phyloP scores from a whole-genome alignment of 2,797 vertebrate species.

The Aplochiton taeniatus region DNA sequence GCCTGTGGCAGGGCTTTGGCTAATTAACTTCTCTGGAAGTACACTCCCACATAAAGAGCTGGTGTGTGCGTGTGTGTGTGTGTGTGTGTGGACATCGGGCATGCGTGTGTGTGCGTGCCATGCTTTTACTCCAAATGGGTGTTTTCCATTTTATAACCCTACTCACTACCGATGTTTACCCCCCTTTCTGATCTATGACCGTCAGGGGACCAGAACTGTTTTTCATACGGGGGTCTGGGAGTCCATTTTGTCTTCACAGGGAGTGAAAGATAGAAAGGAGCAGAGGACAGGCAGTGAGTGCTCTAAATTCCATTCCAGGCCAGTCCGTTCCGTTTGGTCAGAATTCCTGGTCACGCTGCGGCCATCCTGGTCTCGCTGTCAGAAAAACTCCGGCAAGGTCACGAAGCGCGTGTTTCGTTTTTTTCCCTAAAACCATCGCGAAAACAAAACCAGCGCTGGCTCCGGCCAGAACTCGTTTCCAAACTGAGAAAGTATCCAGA shows the following conservation, averaged over 20 bases:
- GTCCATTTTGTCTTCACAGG: no score
- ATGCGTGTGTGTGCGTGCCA: constrained; percentile 34
- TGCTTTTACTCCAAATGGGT: not conserved
- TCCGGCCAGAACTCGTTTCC: constrained; percentile 37
- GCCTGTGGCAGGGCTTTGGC: no score
- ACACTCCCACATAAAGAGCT: no score
- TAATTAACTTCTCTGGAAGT: no score
- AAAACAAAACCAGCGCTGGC: constrained; percentile 36
- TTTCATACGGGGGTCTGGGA: no score
- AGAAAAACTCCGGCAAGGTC: constrained; percentile 35
- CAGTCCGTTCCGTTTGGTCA: constrained; percentile 23
- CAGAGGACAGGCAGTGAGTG: no score
- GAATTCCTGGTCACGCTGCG: constrained; percentile 47
- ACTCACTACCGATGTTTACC: no score
- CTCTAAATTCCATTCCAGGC: no score
- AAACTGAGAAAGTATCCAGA: constrained; percentile 57
- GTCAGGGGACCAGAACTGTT: no score
- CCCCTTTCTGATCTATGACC: no score
- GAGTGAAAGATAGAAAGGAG: no score
- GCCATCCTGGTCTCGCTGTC: constrained; percentile 38
- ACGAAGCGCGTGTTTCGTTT: constrained; percentile 20
- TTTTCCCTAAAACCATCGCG: constrained; percentile 39
- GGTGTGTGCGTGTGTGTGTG: constrained; percentile 21
- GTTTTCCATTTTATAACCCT: no score
- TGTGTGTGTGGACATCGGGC: constrained; percentile 31